Base-by-base conservation (phyloP, 2,888 invertebrate genomes). In the Hydroisotoma schaefferi region DNA sequence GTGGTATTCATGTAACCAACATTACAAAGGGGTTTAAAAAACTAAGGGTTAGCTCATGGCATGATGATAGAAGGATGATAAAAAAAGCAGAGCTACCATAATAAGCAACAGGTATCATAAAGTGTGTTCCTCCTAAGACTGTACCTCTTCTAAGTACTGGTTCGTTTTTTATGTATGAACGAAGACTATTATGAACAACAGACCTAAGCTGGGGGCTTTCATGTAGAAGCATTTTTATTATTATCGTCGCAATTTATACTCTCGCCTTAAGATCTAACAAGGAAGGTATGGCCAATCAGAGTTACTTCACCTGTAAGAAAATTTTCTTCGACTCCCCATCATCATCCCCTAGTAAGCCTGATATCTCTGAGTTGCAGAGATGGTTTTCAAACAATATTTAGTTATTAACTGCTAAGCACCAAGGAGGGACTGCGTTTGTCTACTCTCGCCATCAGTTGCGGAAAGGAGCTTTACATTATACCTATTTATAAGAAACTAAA, bases 261-360 rank as follows among this genome's bases (percentile, higher is more conserved):
- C n/a, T n/a, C 26, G 26, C 53, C 53, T 53, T 27, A 53, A 53
- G 53, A 53, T 53, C 37, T 52, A 52, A 52, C n/a, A n/a, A 37
- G 37, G 33, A 52, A 53, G 43, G 53, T 40, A 53, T 53, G 53
- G 40, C 53, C 53, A 53, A 53, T 53, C 53, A 53, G 53, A 43
- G 38, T 53, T 53, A 53, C 40, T 53, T 53, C 38, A 53, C 53
- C 40, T 53, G 53, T 27, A 53, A 26, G 38, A 53, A 25, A 53
- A 53, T 40, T 40, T 53, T 43, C 18, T 53, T 15, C 38, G 23
- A 53, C 53, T 53, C 53, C 53, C 53, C 53, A 52, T 33, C 20
- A 25, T 37, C 53, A 23, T 23, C 29, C 40, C 15, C 52, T 33
- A 22, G 23, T 23, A 52, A 52, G 52, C 37, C 52, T 37, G 52